phyloP scores from a whole-genome alignment of 2,113 vertebrate genomes.

The Saguinus imperator region DNA sequence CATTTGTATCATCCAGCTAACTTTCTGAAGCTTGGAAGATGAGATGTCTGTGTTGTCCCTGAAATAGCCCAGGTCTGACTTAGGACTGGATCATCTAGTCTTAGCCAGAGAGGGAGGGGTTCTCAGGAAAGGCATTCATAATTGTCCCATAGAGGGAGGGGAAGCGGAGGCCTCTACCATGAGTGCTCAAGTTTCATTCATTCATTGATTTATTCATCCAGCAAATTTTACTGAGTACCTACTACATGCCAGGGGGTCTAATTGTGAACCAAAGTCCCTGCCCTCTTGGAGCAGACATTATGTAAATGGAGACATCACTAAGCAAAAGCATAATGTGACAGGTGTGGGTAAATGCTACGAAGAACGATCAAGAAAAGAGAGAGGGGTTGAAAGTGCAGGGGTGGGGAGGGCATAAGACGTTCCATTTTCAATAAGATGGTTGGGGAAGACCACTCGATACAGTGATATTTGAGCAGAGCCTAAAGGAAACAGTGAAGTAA shows the following conservation, averaged over 20 bases:
- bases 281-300: not conserved
- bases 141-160: not conserved
- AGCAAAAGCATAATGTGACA: not conserved
- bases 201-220: not conserved
- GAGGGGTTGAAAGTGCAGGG: not conserved
- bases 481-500: not conserved
- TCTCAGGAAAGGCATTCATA: not conserved
- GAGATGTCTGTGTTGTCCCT: not conserved
- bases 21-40: not conserved
- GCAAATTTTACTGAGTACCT: not conserved
- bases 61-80: not conserved
- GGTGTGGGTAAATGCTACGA: not conserved
- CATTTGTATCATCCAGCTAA: not conserved
- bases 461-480: not conserved
- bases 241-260: not conserved
- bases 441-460: accelerated
- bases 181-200: not conserved
- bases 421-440: not conserved
- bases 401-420: too few relatives aligned
- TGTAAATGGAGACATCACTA: not conserved
- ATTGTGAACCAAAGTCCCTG: not conserved
- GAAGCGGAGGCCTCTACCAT: not conserved
- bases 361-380: not conserved
- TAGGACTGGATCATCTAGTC: not conserved
- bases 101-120: not conserved